Evolutionary conservation across 2,888 invertebrate genomes (phyloP).

Genomic region (Muscina levida): DNA sequence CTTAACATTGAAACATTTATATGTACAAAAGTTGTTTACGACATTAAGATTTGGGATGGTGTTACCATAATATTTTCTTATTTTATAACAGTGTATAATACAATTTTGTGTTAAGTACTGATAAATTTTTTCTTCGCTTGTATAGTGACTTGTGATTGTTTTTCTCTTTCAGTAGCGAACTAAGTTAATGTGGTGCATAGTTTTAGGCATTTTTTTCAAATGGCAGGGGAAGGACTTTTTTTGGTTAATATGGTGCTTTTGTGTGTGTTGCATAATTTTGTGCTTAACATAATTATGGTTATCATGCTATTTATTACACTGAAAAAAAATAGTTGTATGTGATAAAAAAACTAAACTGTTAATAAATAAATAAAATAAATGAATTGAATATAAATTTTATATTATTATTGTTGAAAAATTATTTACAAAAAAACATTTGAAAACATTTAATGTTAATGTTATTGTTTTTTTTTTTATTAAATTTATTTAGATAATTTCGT

Average conservation of each 20-base stretch:
- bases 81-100: slow-evolving; percentile 49
- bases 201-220: neutral
- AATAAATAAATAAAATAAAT: slow-evolving; percentile 22
- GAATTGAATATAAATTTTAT: slow-evolving; percentile 13
- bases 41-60: slow-evolving; percentile 33
- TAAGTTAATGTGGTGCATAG: slow-evolving; percentile 49
- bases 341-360: neutral
- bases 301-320: slow-evolving; percentile 56
- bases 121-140: no score
- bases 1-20: slow-evolving; percentile 66
- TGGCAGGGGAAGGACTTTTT: neutral
- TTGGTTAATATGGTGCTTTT: slow-evolving; percentile 36
- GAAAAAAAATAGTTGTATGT: slow-evolving; percentile 47
- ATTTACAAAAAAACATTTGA: slow-evolving; percentile 56
- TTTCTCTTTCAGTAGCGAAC: neutral
- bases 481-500: slow-evolving; percentile 67
- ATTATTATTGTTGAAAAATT: slow-evolving; percentile 33
- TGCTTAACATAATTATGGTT: slow-evolving; percentile 44
- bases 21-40: slow-evolving; percentile 44
- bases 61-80: neutral
- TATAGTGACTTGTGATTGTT: neutral
- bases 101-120: no score
- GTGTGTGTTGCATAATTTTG: slow-evolving; percentile 48
- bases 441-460: slow-evolving; percentile 67
- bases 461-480: slow-evolving; percentile 68